These are phyloP conservation scores for Ptilonorhynchus violaceus DNA, from an alignment of 2,113 vertebrate genomes.

Conservation along the genomic window DNA sequence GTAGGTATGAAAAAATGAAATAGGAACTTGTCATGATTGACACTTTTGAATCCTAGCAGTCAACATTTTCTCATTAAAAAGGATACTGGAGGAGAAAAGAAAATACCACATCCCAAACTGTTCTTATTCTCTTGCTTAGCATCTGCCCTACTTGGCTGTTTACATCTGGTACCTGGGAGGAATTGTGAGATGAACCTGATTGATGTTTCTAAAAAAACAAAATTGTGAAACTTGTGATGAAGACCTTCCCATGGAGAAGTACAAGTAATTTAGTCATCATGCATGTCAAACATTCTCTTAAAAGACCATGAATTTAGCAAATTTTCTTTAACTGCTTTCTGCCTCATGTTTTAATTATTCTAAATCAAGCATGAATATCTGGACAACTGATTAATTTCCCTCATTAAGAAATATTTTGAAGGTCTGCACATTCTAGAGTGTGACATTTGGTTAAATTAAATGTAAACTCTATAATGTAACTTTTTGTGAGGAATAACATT, in stretches of 20 bases:
- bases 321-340: neutral
- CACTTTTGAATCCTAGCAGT: neutral
- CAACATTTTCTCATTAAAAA: neutral
- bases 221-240: neutral
- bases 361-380: neutral
- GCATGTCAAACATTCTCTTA: neutral
- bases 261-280: neutral
- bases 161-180: neutral
- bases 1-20: neutral
- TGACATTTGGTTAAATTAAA: neutral
- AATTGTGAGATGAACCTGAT: neutral
- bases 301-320: neutral
- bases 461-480: neutral
- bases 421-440: neutral
- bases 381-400: neutral
- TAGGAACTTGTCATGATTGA: neutral
- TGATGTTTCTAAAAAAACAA: neutral
- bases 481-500: neutral
- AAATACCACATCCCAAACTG: neutral
- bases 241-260: neutral
- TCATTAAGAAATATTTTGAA: neutral
- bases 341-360: neutral
- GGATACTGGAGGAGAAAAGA: rapidly evolving
- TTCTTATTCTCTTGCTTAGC: neutral
- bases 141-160: neutral